These are phyloP conservation scores for Aricia agestis DNA, from an alignment of 1,140 invertebrate species.

Conservation along the genomic window DNA sequence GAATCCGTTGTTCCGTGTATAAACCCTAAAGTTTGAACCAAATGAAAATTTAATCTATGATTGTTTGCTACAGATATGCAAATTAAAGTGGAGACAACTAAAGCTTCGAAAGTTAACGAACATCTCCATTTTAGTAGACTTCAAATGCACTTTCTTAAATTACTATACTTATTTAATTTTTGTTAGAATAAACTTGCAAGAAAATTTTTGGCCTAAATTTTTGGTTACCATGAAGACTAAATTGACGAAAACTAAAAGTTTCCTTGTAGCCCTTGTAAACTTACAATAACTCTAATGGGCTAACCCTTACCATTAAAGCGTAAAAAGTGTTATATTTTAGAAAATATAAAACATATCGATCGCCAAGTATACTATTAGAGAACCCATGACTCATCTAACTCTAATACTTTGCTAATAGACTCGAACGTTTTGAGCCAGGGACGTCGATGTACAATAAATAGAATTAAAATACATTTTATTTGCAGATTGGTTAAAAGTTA, in stretches of 20 bases:
- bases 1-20: neutral
- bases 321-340: neutral
- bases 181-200: no score
- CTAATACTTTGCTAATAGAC: neutral
- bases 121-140: neutral
- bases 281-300: no score
- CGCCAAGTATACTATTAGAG: neutral
- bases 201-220: no score
- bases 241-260: no score
- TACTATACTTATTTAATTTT: neutral
- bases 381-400: neutral
- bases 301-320: neutral
- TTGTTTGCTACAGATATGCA: conserved; percentile 1
- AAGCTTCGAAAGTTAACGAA: neutral
- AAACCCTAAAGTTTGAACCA: neutral
- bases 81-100: neutral
- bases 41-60: neutral
- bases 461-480: no score
- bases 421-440: neutral
- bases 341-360: neutral
- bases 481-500: no score
- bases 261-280: no score
- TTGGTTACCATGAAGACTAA: no score
- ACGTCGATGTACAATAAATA: neutral
- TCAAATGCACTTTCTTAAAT: neutral